Base-by-base conservation (phyloP, 2,888 invertebrate genomes). In the Agrotis ipsilon region DNA sequence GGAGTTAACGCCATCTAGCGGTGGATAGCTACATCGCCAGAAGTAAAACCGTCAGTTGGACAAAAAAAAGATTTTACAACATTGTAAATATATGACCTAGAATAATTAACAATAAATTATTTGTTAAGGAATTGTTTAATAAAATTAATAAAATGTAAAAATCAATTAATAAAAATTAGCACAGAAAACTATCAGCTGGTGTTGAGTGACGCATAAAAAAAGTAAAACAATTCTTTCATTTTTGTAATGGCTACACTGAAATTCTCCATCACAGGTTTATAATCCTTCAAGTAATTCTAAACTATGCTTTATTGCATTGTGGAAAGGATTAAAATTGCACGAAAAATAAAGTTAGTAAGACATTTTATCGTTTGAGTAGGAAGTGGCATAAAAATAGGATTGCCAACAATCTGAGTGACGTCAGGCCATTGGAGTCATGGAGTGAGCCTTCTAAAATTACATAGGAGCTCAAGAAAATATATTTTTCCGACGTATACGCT, bases 361-460 rank as follows among this genome's bases (percentile, higher is more conserved):
- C 92, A 85, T 92, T 92, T 90, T 90, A 89, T 91, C 86, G 88
- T 89, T 89, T 88, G 90, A 91, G 90, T 91, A 93, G 94, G 94
- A 95, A 95, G 91, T 94, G 87, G 91, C 90, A 94, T 91, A 94
- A 94, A 96, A 96, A 95, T 96, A 96, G 95, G 95, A 95, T 95
- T 94, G 96, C 95, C 96, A 95, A 95, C 96, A 93, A 93, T 94
- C 92, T 88, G 90, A 90, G 92, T 96, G 96, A 96, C 96, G 96
- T 96, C 96, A 96, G 92, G 86, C 87, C 85, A 91, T 93, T 91
- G 91, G 92, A 94, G 92, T 90, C 89, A 92, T 92, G 90, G 91
- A 91, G 93, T 92, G 93, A 91, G 93, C 92, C 94, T 92, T 94
- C 96, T 96, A 96, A 96, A 94, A 95, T 96, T 96, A 96, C 96